Conservation (phyloP, 1,140 invertebrate species). For the Drosophila equinoxialis region DNA sequence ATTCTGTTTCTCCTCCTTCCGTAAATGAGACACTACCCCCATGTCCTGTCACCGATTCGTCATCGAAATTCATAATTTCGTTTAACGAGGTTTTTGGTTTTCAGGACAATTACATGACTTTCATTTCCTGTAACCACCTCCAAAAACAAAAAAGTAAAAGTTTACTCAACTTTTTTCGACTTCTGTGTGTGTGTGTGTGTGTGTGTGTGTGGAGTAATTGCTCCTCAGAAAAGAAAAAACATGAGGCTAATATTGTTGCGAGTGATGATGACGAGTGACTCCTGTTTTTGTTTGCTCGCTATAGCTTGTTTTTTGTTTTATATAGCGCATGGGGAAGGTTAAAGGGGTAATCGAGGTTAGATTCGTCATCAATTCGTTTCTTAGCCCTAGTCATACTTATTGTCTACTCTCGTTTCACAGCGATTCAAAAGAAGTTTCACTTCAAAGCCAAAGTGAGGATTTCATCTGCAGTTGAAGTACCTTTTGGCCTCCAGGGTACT, state of each 20-base stretch:
- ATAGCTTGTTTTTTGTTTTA: too few relatives aligned
- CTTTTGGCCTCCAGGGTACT: neutral
- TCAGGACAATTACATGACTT: slow-evolving; percentile 34
- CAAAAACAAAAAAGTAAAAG: neutral
- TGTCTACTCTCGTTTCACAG: too few relatives aligned
- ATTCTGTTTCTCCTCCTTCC: too few relatives aligned
- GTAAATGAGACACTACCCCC: too few relatives aligned
- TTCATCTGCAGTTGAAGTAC: too few relatives aligned
- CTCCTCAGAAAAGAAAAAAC: neutral
- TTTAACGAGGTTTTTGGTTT: too few relatives aligned
- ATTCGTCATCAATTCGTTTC: too few relatives aligned
- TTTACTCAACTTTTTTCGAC: slow-evolving; percentile 40
- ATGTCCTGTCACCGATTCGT: too few relatives aligned
- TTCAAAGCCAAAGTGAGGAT: too few relatives aligned
- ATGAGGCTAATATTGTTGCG: slow-evolving; percentile 6
- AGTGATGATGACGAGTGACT: slow-evolving; percentile 2
- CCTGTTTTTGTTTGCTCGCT: slow-evolving; percentile 11
- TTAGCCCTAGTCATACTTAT: too few relatives aligned
- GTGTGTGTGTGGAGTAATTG: slow-evolving; percentile 8
- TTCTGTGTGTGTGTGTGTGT: too few relatives aligned
- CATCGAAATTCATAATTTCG: neutral
- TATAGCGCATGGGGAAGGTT: neutral
- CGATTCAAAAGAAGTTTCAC: too few relatives aligned
- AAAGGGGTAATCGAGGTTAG: neutral
- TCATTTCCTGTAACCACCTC: slow-evolving; percentile 24